Evolutionary conservation across 2,113 vertebrate species (phyloP), one percentile per base, ranked within the genome.

Genomic region (Plestiodon gilberti): DNA sequence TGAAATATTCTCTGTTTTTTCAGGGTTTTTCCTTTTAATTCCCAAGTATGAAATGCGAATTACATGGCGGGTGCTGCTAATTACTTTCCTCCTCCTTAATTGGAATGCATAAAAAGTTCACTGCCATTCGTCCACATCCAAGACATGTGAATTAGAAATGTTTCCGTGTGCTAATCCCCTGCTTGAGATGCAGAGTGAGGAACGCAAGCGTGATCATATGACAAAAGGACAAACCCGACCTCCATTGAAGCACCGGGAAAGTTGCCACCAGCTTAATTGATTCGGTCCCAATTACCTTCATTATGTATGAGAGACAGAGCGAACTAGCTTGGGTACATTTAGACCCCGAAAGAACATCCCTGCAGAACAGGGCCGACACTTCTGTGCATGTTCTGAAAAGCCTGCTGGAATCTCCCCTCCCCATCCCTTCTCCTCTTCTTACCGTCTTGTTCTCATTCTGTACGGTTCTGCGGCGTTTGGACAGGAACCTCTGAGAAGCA

Each of bases 141-240:
- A 93, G 90, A 92, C 90, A 92, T 88, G 93, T 90, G 94, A 91
- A 93, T 94, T 94, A 93, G 85, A 85, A 61, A 81, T 87, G 86
- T 92, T 91, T 91, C 94, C 93, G 93, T 94, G 88, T 85, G 83
- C 88, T 94, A 95, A 95, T 95, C 93, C 91, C 85, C 90, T 67
- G 59, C 91, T 94, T 90, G 90, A 91, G 71, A 92, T 92, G 88
- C 90, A 82, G 89, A 79, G 80, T 78, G 84, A 65, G 89, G 90
- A 94, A 93, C 88, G 85, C 76, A 91, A 94, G 91, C 83, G 88
- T 40, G 83, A 89, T 82, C 30, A 0, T 40, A 74, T 91, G 57
- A 76, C 88, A 93, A 93, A 88, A 85, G 91, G 88, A 88, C 0
- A 17, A 88, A 82, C 87, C 48, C 91, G 87, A 73, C 78, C 86